A percentile compares a stretch with the other conserved stretches of the same genome.
These are phyloP conservation scores for Sigmodon hispidus DNA, from an alignment of 2,113 vertebrate species.

Conservation along the genomic window DNA sequence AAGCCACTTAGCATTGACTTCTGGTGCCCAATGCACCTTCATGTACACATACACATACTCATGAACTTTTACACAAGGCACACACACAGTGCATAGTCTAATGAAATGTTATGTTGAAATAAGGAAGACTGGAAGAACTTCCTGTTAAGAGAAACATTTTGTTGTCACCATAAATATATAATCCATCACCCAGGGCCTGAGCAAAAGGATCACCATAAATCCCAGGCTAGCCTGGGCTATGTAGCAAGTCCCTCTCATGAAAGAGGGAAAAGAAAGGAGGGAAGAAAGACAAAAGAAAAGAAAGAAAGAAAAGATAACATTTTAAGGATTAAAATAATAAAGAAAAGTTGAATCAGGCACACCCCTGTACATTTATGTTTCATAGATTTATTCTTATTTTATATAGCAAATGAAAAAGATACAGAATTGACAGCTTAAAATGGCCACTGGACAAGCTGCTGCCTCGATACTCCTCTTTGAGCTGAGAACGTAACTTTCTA, in stretches of 20 bases:
- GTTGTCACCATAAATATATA: not conserved
- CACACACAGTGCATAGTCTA: not conserved
- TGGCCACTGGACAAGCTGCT: not conserved
- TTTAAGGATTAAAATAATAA: slow-evolving; percentile 20
- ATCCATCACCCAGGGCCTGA: not conserved
- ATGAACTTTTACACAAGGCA: no score
- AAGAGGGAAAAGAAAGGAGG: not conserved
- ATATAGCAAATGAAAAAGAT: not conserved
- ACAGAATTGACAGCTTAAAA: slow-evolving; percentile 18
- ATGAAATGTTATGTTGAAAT: slow-evolving; percentile 30
- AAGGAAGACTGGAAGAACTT: not conserved
- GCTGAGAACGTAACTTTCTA: slow-evolving; percentile 37
- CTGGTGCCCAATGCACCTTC: not conserved
- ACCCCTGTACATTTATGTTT: not conserved
- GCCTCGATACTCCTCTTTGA: not conserved
- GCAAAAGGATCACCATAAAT: not conserved
- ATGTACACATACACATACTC: not conserved
- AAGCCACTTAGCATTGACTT: not conserved
- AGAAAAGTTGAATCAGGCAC: not conserved
- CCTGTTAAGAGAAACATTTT: not conserved
- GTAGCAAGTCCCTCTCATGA: not conserved
- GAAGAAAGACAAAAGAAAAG: no score
- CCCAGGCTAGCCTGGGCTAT: not conserved
- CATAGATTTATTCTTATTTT: slow-evolving; percentile 23
- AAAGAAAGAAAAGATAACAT: not conserved